Conservation (phyloP, 2,888 invertebrate genomes). For the Stenchaetothrips biformis region DNA sequence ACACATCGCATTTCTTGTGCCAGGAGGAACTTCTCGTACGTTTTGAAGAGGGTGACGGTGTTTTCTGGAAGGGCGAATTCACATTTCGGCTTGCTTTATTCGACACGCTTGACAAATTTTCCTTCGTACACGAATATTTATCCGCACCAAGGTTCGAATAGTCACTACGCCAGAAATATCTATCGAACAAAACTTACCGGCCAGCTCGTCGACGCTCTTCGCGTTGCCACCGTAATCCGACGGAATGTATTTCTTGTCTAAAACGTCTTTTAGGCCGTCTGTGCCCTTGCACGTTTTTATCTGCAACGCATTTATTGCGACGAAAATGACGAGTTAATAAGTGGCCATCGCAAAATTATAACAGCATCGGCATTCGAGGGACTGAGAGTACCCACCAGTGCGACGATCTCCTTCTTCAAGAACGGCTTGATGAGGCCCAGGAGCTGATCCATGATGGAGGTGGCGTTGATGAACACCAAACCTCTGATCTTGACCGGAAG, state of each 20-base stretch:
- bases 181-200: neutral
- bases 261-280: neutral
- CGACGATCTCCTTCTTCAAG: slow-evolving; percentile 38
- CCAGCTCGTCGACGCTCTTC: neutral
- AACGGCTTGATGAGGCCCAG: slow-evolving; percentile 39
- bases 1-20: neutral
- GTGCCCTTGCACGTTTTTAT: neutral
- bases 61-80: neutral
- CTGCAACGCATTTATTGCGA: neutral
- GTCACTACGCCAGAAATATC: neutral
- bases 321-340: neutral
- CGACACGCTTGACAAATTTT: neutral
- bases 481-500: slow-evolving; percentile 38
- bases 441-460: slow-evolving; percentile 37
- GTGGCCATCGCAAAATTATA: neutral
- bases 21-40: neutral
- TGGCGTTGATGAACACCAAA: slow-evolving; percentile 38
- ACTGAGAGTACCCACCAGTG: slow-evolving; percentile 35
- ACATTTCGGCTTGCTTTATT: no score
- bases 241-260: neutral
- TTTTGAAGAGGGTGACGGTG: neutral
- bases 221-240: neutral
- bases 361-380: neutral
- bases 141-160: neutral
- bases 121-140: neutral